Conservation (phyloP, 92 coral and sea anemone species). For the Siderastrea radians region DNA sequence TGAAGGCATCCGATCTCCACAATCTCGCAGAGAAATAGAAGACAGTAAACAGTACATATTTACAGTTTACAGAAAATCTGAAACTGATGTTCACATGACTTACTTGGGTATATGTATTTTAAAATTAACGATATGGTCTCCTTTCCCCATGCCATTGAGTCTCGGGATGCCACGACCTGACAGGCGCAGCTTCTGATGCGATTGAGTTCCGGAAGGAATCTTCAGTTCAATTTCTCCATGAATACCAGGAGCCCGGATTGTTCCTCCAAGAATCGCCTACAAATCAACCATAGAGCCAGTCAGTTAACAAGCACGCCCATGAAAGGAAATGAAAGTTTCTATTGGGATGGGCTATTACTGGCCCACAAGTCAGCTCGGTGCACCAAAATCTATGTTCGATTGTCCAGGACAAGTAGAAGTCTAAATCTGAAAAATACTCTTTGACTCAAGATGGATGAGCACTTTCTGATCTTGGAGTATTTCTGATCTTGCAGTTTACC, state of each 20-base stretch:
- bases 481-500: no score
- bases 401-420: no score
- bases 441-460: no score
- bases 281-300: neutral
- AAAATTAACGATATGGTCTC: slow-evolving; percentile 93
- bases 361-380: no score
- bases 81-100: slow-evolving; percentile 5
- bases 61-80: no score
- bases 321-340: neutral
- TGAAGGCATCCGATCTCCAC: no score
- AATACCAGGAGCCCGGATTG: slow-evolving; percentile 88
- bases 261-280: slow-evolving; percentile 97
- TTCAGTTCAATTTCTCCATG: slow-evolving; percentile 95
- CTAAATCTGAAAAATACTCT: no score
- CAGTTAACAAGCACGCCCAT: neutral
- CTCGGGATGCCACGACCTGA: slow-evolving; percentile 96
- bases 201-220: slow-evolving; percentile 98
- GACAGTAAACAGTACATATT: no score
- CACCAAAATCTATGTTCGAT: no score
- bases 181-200: slow-evolving; percentile 93
- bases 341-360: no score
- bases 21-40: no score
- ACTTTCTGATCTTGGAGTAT: no score
- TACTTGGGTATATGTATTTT: slow-evolving; percentile 98
- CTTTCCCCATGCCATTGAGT: slow-evolving; percentile 91